Evolutionary conservation across 2,113 vertebrate species (phyloP), one percentile per base, ranked within the genome.

Genomic region (Sapayoa aenigma): DNA sequence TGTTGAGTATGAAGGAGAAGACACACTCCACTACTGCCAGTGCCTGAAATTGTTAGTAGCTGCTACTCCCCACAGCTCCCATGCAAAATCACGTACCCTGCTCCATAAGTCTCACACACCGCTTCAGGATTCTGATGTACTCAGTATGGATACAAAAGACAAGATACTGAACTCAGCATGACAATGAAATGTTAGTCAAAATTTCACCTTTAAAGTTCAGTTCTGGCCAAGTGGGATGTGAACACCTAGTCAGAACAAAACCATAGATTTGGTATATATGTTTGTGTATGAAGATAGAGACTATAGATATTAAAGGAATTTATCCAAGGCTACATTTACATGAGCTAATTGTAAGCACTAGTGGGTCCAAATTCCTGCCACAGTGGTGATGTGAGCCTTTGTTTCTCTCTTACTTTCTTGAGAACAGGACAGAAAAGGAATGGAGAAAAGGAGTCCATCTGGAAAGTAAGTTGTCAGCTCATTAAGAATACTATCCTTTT

Each of bases 41-140:
- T 37, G 39, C 47, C 58, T 63, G 21, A 50, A 93, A 33, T 11
- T 49, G 19, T 25, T 62, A 42, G 84, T 2, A 88, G 62, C 35
- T 76, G 67, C 62, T 60, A 2, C 24, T 75, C 17, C 17, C 39
- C 42, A 81, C 41, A 87, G 52, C 25, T 67, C 28, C 42, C n/a
- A 28, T 3, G 18, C 25, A 67, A 77, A 82, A 68, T 53, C 22
- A 31, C 0, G 0, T 3, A n/a, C 62, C 23, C 53, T 23, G 56
- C 56, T 75, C 58, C 3, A 0, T 4, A 30, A 68, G 44, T 20
- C 44, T 60, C 11, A 1, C 14, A 37, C 14, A 27, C 30, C 14
- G n/a, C 15, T 67, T 72, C 59, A 65, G 31, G n/a, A 52, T 60
- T 73, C 52, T 46, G 31, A 74, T 3, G 1, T 6, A 22, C 19